Base-by-base conservation (phyloP, 2,888 invertebrate genomes). In the Mactromeris polynyma region DNA sequence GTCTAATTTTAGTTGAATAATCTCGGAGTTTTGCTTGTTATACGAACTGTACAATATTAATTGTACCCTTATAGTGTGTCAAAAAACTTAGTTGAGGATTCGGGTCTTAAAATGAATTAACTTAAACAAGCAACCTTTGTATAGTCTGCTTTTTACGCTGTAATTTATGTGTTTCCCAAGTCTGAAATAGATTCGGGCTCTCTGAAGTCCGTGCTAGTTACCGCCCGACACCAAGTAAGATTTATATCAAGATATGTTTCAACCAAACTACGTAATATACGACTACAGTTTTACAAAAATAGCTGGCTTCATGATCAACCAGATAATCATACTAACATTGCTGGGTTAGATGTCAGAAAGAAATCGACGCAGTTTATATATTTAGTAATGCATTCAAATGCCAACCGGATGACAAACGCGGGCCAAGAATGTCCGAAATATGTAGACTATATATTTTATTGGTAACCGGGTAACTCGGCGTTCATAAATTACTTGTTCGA, bases 241-340 rank as follows among this genome's bases (percentile, higher is more conserved):
- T 88, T 64, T 77, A 84, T 69, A 40, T 42, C 83, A 3, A 46
- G 83, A 83, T 83, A 83, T 1, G 51, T 83, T 83, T 77, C 83
- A 77, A 31, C 46, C 14, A 46, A 36, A 51, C 83, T 38, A 54
- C 54, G 84, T 78, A 84, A 84, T 84, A 84, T 51, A 78, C 54
- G 51, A 77, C 78, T 84, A 36, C 51, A 31, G 83, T 51, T 83
- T 42, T 77, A 33, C 38, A 77, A 51, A 83, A 73, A 42, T 40
- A 46, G 42, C 11, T 26, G 40, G 38, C 4, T 77, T 73, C 54
- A 51, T 54, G 84, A 84, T 84, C 78, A 38, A 14, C n/a, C 17
- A 51, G 84, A 84, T 84, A 84, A 84, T 69, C 46, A 40, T 46
- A 46, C 73, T 9, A 33, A 58, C 73, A 46, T 77, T 38, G 46